phyloP scores from a whole-genome alignment of 2,888 invertebrate genomes.

The Pandemis corylana region DNA sequence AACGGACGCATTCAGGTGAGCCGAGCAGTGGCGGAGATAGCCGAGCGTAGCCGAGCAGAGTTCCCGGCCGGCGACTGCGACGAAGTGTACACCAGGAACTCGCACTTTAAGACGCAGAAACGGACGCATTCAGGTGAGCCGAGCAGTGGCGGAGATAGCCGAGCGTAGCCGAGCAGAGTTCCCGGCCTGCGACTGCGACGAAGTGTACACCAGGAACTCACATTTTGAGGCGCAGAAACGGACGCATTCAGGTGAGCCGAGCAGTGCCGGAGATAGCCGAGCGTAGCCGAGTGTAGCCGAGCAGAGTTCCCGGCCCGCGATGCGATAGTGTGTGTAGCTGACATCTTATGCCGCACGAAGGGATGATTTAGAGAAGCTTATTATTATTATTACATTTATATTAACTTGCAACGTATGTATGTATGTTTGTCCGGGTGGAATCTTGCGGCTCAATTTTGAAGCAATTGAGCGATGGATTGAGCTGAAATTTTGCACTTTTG shows the following conservation, averaged over 20 bases:
- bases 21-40: not conserved
- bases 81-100: slow-evolving; percentile 99
- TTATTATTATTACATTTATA: too few species aligned
- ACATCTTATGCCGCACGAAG: slow-evolving; percentile 97
- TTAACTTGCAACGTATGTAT: too few species aligned
- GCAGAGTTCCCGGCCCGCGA: slow-evolving; percentile 95
- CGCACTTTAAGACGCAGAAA: slow-evolving; percentile 97
- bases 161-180: slow-evolving; percentile 81
- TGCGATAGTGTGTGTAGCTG: slow-evolving; percentile 95
- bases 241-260: slow-evolving; percentile 92
- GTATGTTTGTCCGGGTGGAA: too few species aligned
- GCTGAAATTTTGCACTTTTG: too few species aligned
- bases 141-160: not conserved
- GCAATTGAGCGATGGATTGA: too few species aligned
- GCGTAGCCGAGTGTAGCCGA: not conserved
- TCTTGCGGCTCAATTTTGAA: too few species aligned
- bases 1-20: slow-evolving; percentile 96
- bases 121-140: slow-evolving; percentile 94
- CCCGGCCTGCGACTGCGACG: slow-evolving; percentile 96
- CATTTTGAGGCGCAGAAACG: slow-evolving; percentile 98
- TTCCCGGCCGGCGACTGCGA: slow-evolving; percentile 97
- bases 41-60: slow-evolving; percentile 58
- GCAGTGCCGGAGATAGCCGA: not conserved
- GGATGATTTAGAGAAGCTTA: slow-evolving; percentile 59
- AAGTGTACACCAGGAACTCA: slow-evolving; percentile 94